A percentile compares a stretch with the other conserved stretches of the same genome.
Evolutionary conservation across 2,113 vertebrate species (phyloP).

Genomic region (Chaenocephalus aceratus): DNA sequence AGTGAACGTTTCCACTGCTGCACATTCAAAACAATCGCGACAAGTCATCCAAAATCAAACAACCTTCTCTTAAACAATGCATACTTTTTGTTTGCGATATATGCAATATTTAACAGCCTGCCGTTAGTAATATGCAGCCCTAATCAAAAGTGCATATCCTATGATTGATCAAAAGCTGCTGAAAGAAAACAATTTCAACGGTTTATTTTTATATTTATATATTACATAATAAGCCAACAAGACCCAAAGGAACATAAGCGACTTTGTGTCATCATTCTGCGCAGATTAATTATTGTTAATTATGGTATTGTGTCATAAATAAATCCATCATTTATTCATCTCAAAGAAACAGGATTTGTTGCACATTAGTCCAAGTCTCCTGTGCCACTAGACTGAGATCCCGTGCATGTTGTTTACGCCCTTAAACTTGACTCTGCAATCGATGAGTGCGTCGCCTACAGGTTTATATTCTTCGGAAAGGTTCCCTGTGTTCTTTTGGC

Average conservation of each 20-base stretch:
- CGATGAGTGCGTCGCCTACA: background rate
- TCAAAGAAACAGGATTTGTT: background rate
- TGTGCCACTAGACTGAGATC: background rate
- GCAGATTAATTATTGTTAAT: too few relatives aligned
- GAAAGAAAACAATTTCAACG: background rate
- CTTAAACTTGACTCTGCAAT: background rate
- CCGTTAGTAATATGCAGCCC: background rate
- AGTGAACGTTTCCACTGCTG: constrained; percentile 10
- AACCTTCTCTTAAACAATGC: background rate
- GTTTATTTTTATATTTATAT: background rate
- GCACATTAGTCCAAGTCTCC: background rate
- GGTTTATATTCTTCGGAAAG: background rate
- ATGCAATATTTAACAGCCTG: background rate
- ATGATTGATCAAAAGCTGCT: background rate
- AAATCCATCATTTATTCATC: background rate
- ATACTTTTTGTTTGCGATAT: background rate
- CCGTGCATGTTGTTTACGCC: background rate
- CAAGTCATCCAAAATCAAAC: background rate
- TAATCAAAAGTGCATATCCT: background rate
- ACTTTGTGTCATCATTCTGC: background rate
- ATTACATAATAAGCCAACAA: background rate
- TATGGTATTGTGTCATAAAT: background rate
- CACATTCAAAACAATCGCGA: background rate
- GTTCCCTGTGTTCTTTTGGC: constrained; percentile 2
- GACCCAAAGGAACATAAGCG: background rate